phyloP scores from a whole-genome alignment of 2,888 invertebrate genomes.

The Drosophila anomalata region DNA sequence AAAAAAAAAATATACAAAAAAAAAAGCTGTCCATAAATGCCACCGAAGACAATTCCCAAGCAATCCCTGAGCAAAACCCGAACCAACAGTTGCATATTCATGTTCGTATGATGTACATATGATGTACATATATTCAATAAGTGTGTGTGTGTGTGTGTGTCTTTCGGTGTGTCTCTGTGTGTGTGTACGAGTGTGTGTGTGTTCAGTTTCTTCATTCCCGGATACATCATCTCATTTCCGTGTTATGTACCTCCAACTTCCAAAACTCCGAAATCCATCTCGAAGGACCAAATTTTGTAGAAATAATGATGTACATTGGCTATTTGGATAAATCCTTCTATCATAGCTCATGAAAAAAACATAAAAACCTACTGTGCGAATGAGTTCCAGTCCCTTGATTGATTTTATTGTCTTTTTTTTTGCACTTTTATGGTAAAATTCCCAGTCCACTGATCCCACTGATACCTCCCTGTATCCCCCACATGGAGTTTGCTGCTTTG shows the following conservation, averaged over 20 bases:
- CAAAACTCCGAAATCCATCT: not conserved
- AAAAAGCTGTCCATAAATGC: slow-evolving; percentile 29
- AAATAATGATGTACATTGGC: slow-evolving; percentile 1
- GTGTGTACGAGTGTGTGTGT: slow-evolving; percentile 9
- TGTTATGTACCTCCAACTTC: not conserved
- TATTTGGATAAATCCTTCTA: not conserved
- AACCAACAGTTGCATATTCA: slow-evolving; percentile 29
- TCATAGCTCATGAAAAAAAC: not conserved
- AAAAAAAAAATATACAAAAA: slow-evolving; percentile 37
- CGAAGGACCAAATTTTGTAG: not conserved
- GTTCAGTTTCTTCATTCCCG: not conserved
- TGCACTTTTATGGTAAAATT: not conserved
- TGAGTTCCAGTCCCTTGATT: not conserved
- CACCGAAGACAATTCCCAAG: slow-evolving; percentile 27
- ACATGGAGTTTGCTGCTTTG: slow-evolving; percentile 31
- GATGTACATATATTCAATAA: slow-evolving; percentile 27
- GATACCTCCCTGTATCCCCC: not conserved
- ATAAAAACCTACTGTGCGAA: not conserved
- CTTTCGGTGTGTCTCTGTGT: slow-evolving; percentile 13
- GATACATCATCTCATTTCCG: slow-evolving; percentile 1
- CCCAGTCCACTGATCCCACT: not conserved
- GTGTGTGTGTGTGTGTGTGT: slow-evolving; percentile 16
- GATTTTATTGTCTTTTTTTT: not conserved
- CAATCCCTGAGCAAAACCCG: slow-evolving; percentile 10
- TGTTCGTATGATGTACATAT: slow-evolving; percentile 30